Evolutionary conservation across 2,113 vertebrate genomes (phyloP), one percentile per base, ranked within the genome.

Genomic region (Pimephales promelas): DNA sequence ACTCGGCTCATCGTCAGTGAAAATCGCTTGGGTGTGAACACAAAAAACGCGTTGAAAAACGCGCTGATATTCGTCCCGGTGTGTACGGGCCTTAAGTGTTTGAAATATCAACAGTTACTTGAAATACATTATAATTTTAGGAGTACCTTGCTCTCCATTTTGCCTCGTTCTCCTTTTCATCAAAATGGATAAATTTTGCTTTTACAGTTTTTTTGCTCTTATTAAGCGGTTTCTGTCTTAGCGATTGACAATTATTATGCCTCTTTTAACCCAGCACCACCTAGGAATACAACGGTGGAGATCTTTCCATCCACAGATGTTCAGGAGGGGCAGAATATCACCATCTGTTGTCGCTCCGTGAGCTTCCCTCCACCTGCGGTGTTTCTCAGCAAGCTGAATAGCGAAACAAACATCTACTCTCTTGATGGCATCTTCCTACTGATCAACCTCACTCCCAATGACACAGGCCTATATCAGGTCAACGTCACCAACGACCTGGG

Each of bases 401-500:
- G 86, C 18, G 92, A 90, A 13, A 77, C 62, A 0, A 89, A 91
- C 79, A 28, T 88, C 0, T 77, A 85, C 24, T 94, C 93, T 2
- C 7, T 74, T 2, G 87, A 90, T 18, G 93, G 93, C 0, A 90
- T 87, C 64, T 94, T 95, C 83, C 79, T 90, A 1, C 78, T 95
- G 89, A 66, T 91, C 66, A 92, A 93, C 56, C 90, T 95, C 74
- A 91, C 89, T 0, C 71, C 87, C 74, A 82, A 87, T 22, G 91
- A 94, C 86, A 90, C 93, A 0, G 94, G 94, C 2, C 64, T 90
- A 2, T 94, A 95, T 86, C 93, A 91, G 89, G 88, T 95, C 88
- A 95, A 93, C 3, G 90, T 93, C 74, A 92, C 88, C 86, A 95
- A 94, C 36, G 40, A 85, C n/a, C 88, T 94, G 13, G 94, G 94